phyloP scores from a whole-genome alignment of 2,797 vertebrate genomes.

The Notamacropus eugenii region DNA sequence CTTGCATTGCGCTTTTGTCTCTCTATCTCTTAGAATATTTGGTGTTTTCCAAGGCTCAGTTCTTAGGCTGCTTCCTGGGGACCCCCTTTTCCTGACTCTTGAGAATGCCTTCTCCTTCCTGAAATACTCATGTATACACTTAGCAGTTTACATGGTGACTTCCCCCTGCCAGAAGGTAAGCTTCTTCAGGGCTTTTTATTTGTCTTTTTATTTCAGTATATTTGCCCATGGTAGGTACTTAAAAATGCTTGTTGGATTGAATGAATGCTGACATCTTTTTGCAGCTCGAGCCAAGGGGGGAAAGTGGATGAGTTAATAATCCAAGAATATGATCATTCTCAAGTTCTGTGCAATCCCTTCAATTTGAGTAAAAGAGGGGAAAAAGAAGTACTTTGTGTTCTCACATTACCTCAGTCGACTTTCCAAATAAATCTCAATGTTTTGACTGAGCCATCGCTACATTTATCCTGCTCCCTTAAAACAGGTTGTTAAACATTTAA shows the following conservation, averaged over 20 bases:
- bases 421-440: slow-evolving; percentile 55
- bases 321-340: not conserved
- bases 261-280: slow-evolving; percentile 43
- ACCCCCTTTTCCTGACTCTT: not conserved
- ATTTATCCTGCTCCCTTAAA: slow-evolving; percentile 67
- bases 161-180: not conserved
- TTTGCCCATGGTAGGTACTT: not conserved
- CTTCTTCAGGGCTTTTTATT: not conserved
- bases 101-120: not conserved
- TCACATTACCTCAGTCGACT: slow-evolving; percentile 44
- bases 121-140: not conserved
- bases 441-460: slow-evolving; percentile 61
- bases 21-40: not conserved
- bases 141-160: not conserved
- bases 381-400: slow-evolving; percentile 29
- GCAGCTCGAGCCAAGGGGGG: slow-evolving; percentile 22
- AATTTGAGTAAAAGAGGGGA: slow-evolving; percentile 24
- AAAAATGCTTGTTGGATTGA: not conserved
- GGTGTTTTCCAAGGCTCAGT: not conserved
- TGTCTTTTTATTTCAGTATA: not conserved
- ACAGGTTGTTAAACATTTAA: slow-evolving; percentile 63
- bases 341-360: slow-evolving; percentile 52
- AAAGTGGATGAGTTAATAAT: slow-evolving; percentile 48
- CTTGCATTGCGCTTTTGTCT: not conserved
- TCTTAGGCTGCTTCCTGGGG: not conserved